These are phyloP conservation scores for Homalodisca vitripennis DNA, from an alignment of 1,140 invertebrate species.

Conservation along the genomic window DNA sequence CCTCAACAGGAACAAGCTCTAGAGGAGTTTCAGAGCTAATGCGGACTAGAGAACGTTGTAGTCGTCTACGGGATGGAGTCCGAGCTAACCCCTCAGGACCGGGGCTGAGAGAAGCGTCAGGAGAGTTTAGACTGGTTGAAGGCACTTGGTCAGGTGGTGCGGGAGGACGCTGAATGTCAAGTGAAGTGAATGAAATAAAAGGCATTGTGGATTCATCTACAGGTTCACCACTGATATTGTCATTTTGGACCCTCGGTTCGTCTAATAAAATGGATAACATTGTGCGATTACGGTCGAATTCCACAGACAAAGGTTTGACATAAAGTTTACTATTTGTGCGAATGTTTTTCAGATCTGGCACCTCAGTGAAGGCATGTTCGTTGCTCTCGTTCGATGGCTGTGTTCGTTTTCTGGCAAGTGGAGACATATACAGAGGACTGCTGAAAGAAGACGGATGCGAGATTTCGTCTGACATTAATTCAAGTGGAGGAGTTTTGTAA, in stretches of 20 bases:
- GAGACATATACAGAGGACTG: constrained; percentile 11
- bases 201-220: constrained; percentile 2
- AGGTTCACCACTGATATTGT: constrained; percentile 1
- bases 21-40: constrained; percentile 35
- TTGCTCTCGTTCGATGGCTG: neutral
- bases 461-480: neutral
- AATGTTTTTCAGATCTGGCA: constrained; percentile 26
- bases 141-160: neutral
- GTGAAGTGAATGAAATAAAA: constrained; percentile 20
- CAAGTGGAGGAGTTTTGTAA: constrained; percentile 20
- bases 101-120: constrained; percentile 14
- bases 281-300: constrained; percentile 15
- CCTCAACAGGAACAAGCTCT: constrained; percentile 29
- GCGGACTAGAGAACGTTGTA: constrained; percentile 32
- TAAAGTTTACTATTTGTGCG: constrained; percentile 9
- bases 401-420: neutral
- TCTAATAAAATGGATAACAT: constrained; percentile 32
- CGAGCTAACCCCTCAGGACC: neutral
- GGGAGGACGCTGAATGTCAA: neutral
- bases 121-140: neutral
- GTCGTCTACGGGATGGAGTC: constrained; percentile 28
- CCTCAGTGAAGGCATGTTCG: constrained; percentile 4
- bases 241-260: constrained; percentile 25
- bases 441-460: constrained; percentile 9
- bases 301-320: constrained; percentile 25